Conservation (phyloP, 2,797 vertebrate genomes). For the Prunella strophiata region DNA sequence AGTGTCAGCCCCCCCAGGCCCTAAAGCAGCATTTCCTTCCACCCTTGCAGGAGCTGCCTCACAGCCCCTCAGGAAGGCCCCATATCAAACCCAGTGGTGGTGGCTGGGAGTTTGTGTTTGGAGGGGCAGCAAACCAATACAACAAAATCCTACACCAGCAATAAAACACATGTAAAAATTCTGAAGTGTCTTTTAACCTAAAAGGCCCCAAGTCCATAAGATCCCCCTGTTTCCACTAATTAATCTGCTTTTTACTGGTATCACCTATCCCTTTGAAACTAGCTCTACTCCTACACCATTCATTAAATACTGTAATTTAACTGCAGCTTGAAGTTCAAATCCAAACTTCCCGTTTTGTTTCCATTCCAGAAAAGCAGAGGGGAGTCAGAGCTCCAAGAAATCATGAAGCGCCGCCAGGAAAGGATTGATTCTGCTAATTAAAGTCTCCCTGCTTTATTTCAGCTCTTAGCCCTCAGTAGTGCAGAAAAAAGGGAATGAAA, state of each 20-base stretch:
- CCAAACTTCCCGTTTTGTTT: conserved; percentile 19
- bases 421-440: conserved; percentile 77
- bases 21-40: not conserved
- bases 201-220: not conserved
- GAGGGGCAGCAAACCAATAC: too few relatives aligned
- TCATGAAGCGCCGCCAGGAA: conserved; percentile 87
- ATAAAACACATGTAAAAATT: too few relatives aligned
- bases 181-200: not conserved
- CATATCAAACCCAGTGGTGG: not conserved
- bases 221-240: not conserved
- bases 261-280: not conserved
- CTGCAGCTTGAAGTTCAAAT: not conserved
- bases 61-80: not conserved
- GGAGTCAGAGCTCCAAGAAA: conserved; percentile 88
- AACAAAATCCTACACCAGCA: too few relatives aligned
- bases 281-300: not conserved
- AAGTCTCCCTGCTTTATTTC: conserved; percentile 53
- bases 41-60: not conserved
- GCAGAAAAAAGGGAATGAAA: conserved; percentile 57
- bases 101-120: too few relatives aligned
- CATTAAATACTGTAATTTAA: not conserved
- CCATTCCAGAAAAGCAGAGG: conserved; percentile 81
- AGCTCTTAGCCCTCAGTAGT: conserved; percentile 62
- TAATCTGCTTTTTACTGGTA: not conserved
- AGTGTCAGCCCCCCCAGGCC: not conserved